Percentiles rank a stretch among this genome's conserved stretches.
Conservation (phyloP, 2,888 invertebrate species). For the Pammene fasciana region DNA sequence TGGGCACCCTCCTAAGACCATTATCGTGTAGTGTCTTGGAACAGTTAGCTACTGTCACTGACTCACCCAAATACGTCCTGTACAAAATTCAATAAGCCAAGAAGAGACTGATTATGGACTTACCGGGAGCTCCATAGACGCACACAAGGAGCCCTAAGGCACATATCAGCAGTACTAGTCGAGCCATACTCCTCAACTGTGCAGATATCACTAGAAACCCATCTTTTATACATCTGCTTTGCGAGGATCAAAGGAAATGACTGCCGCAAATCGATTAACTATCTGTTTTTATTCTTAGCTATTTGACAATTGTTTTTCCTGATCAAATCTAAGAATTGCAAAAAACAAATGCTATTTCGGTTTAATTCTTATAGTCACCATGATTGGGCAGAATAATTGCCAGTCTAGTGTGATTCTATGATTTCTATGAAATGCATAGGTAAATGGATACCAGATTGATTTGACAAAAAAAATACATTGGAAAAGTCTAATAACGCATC, state of each 20-base stretch:
- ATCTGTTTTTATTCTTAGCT: slow-evolving; percentile 9
- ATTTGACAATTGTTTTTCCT: not conserved
- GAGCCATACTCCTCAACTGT: slow-evolving; percentile 13
- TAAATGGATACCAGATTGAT: too few species aligned
- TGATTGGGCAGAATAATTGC: not conserved
- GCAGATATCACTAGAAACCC: not conserved
- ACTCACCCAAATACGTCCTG: too few species aligned
- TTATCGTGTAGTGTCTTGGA: too few species aligned
- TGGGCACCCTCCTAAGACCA: too few species aligned
- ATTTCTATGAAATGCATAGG: too few species aligned
- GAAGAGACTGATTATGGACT: not conserved
- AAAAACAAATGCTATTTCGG: not conserved
- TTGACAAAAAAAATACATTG: too few species aligned
- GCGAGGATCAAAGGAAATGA: slow-evolving; percentile 9
- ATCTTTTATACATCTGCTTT: not conserved
- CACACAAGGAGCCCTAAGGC: slow-evolving; percentile 3
- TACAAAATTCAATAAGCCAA: too few species aligned
- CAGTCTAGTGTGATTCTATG: too few species aligned
- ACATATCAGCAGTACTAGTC: not conserved
- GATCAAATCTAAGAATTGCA: not conserved
- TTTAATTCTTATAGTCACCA: not conserved
- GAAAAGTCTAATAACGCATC: too few species aligned
- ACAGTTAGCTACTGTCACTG: too few species aligned
- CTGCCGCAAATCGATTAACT: slow-evolving; percentile 2
- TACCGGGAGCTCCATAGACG: not conserved